Evolutionary conservation across 2,888 invertebrate species (phyloP), one percentile per base, ranked within the genome.

Genomic region (Drosophila stalkeri): DNA sequence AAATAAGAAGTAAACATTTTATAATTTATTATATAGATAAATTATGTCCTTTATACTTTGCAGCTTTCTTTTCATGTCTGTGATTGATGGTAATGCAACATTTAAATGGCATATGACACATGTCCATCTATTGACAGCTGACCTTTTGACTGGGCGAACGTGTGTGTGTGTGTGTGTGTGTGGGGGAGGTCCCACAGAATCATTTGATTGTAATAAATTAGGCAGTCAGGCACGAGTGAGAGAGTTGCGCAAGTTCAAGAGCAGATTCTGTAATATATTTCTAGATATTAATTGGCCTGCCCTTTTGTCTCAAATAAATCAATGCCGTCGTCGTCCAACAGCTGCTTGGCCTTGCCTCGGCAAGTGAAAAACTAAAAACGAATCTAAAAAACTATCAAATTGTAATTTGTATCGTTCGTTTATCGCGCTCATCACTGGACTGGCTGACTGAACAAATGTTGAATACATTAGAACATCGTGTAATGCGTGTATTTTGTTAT

Each of bases 221-320:
- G 20, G 14, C 44, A 61, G 39, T 35, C 35, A 51, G n/a, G 12
- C 23, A 57, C 12, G 33, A 35, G 33, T 27, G 27, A 27, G 27
- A 31, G 68, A 47, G 75, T 85, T 87, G 78, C 78, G 88, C 73
- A 82, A 84, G 86, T 81, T 88, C 81, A 85, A 85, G 86, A 82
- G 56, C 82, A 77, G 72, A 78, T 72, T 64, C 66, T 83, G 74
- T 79, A 66, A 64, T 66, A 73, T 62, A 49, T 44, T 70, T 55
- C n/a, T n/a, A 54, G 64, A 65, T 57, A 68, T 77, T 80, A 80
- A 82, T 81, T 80, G 77, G 64, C 20, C 60, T 67, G 56, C 35
- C 75, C 75, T 69, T 68, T 64, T 73, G 73, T 41, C 51, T 39
- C 57, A 20, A 35, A 49, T 64, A 78, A 82, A 87, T 87, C 86